phyloP scores from a whole-genome alignment of 2,113 vertebrate genomes.

The Pitta sordida region DNA sequence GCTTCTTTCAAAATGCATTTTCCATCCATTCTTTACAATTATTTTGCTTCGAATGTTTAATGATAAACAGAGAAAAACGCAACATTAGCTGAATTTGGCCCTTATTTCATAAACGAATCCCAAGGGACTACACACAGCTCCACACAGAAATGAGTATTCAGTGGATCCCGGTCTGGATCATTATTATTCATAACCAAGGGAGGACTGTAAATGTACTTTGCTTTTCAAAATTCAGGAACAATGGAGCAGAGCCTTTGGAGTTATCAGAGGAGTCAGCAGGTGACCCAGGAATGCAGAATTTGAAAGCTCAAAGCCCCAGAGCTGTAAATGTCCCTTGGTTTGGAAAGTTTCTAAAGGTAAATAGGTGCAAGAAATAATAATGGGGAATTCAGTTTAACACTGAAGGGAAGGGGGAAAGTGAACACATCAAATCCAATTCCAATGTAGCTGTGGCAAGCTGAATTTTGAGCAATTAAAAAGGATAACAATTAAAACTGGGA shows the following conservation, averaged over 20 bases:
- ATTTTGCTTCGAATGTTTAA: background rate
- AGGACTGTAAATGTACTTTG: background rate
- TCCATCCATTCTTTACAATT: background rate
- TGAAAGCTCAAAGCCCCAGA: background rate
- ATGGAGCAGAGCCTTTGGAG: background rate
- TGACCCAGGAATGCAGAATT: background rate
- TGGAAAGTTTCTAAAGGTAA: background rate
- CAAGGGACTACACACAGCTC: background rate
- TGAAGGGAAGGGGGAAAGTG: background rate
- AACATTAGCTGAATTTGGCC: background rate
- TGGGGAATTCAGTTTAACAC: background rate
- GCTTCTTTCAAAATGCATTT: background rate
- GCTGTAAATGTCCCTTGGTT: background rate
- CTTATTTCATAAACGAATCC: background rate
- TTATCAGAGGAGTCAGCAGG: background rate
- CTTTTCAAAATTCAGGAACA: background rate
- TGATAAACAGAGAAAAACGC: background rate
- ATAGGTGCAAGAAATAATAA: background rate
- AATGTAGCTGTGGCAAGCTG: background rate
- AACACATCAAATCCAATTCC: background rate
- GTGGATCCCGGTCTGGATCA: background rate
- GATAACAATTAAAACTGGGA: background rate
- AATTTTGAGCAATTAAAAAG: background rate
- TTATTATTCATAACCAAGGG: background rate
- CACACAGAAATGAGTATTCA: background rate